phyloP scores from a whole-genome alignment of 2,888 invertebrate species.

The Galeruca laticollis region DNA sequence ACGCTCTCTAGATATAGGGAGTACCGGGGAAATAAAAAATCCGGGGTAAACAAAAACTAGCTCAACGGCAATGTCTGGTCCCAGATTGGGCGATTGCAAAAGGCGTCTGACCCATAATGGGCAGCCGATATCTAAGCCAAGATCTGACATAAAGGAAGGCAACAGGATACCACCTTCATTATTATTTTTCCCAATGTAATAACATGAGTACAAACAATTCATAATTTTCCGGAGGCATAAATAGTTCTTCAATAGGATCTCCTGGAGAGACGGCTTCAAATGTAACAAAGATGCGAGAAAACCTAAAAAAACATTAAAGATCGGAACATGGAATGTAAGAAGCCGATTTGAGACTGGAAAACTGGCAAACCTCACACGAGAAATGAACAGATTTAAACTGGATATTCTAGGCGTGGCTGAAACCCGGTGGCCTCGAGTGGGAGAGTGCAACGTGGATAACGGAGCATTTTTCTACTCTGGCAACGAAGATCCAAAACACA shows the following conservation, averaged over 20 bases:
- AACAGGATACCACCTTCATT: neutral
- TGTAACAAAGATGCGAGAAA: neutral
- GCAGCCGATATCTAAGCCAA: no score
- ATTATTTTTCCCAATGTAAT: neutral
- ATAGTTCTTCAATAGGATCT: neutral
- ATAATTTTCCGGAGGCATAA: neutral
- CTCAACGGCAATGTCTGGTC: neutral
- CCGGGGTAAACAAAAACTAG: no score
- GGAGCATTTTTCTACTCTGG: neutral
- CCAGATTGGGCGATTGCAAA: neutral
- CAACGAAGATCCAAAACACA: neutral
- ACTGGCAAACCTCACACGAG: neutral
- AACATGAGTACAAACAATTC: neutral
- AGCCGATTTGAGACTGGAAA: neutral
- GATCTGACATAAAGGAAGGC: no score
- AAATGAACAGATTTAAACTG: conserved; percentile 1
- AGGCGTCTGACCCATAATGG: neutral
- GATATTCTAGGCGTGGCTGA: neutral
- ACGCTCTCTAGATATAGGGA: no score
- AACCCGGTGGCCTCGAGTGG: neutral
- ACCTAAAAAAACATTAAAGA: neutral
- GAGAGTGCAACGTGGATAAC: neutral
- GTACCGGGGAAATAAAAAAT: no score
- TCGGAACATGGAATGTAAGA: neutral
- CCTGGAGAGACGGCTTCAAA: neutral